These are phyloP conservation scores for Scatophagus argus DNA, from an alignment of 2,113 vertebrate species.

Conservation along the genomic window DNA sequence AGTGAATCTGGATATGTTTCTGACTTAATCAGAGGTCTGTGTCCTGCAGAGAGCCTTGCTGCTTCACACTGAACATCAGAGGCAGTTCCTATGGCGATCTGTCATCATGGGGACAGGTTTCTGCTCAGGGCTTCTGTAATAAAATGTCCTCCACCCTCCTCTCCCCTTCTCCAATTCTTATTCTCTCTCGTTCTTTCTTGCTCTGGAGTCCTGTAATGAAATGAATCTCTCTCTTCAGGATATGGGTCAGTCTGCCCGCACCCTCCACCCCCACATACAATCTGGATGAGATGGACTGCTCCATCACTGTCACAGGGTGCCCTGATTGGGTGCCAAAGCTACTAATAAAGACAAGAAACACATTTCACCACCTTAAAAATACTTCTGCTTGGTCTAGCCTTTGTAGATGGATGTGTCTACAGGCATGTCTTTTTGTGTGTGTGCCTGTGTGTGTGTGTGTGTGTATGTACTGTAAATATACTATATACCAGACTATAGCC, in stretches of 20 bases:
- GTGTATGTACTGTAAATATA: conserved; percentile 14
- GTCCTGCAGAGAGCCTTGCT: conserved; percentile 46
- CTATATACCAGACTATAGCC: not conserved
- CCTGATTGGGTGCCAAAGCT: conserved; percentile 68
- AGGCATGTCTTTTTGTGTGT: not conserved
- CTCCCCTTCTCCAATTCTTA: conserved; percentile 28
- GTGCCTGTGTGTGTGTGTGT: conserved; percentile 1
- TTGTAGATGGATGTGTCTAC: conserved; percentile 25
- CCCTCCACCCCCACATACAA: not conserved
- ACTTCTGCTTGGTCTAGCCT: conserved; percentile 19
- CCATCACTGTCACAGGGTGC: conserved; percentile 74
- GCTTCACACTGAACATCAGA: conserved; percentile 61
- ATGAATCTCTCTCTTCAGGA: conserved; percentile 59
- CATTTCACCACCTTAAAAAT: conserved; percentile 60
- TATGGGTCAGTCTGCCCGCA: conserved; percentile 60
- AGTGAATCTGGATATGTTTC: conserved; percentile 38
- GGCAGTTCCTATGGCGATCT: conserved; percentile 65
- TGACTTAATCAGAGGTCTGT: conserved; percentile 58
- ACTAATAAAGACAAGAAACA: conserved; percentile 76
- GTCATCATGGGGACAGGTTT: conserved; percentile 66
- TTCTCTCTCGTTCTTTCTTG: conserved; percentile 43
- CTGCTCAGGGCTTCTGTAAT: conserved; percentile 47
- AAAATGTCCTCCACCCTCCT: conserved; percentile 38
- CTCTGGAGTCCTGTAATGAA: conserved; percentile 60
- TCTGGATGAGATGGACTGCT: conserved; percentile 67